A percentile compares a stretch with the other conserved stretches of the same genome.
Conservation (phyloP, 2,113 vertebrate genomes). For the Semicossyphus pulcher region DNA sequence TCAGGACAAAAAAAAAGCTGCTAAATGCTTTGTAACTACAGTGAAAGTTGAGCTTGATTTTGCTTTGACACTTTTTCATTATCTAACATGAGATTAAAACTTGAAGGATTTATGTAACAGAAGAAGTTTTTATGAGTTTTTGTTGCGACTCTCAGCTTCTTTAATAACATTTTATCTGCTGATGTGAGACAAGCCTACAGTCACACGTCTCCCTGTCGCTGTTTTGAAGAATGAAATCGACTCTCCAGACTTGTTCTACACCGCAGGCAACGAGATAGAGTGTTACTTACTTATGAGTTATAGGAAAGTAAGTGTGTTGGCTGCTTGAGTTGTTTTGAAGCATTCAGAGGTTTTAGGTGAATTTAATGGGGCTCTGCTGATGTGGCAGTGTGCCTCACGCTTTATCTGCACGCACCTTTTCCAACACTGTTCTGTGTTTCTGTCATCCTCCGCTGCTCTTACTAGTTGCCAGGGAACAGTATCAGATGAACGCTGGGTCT, state of each 20-base stretch:
- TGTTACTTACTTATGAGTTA: conserved; percentile 14
- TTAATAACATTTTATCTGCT: conserved; percentile 69
- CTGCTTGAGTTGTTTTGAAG: not conserved
- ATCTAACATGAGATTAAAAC: conserved; percentile 36
- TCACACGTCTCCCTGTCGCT: conserved; percentile 43
- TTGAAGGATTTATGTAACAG: not conserved
- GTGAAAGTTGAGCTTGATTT: conserved; percentile 1
- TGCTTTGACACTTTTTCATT: conserved; percentile 42
- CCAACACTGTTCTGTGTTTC: conserved; percentile 42
- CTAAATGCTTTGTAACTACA: not conserved
- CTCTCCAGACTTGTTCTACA: conserved; percentile 6
- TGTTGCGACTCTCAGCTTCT: conserved; percentile 31
- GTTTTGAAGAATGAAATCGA: conserved; percentile 47
- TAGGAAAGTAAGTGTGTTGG: not conserved
- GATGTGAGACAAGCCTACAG: conserved; percentile 22
- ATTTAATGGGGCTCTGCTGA: conserved; percentile 18
- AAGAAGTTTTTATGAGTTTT: conserved; percentile 51
- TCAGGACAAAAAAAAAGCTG: not conserved
- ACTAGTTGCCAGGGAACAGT: conserved; percentile 80
- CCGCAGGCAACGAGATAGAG: not conserved
- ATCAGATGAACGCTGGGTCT: conserved; percentile 77
- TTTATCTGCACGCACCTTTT: conserved; percentile 46
- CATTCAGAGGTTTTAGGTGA: conserved; percentile 6
- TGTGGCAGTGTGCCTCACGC: not conserved
- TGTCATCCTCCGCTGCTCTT: conserved; percentile 42